Evolutionary conservation across 2,888 invertebrate species (phyloP), one percentile per base, ranked within the genome.

Genomic region (Habrosyne pyritoides): DNA sequence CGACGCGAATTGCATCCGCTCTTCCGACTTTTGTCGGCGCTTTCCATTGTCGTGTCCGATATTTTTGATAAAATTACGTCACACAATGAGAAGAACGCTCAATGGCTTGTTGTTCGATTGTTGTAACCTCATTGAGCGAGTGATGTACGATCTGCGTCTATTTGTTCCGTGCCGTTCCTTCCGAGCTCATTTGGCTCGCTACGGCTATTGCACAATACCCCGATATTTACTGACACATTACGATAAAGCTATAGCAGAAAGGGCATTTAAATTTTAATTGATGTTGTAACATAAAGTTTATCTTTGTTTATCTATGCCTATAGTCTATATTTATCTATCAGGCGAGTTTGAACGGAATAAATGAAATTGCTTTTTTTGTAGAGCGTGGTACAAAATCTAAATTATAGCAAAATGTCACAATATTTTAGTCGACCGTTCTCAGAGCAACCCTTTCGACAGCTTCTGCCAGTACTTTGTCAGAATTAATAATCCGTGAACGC

Each of bases 61-160:
- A 87, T 91, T 89, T 90, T 92, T 92, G 90, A 91, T 92, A 83
- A 91, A 89, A 91, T 91, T 91, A 92, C 89, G 82, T 85, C 81
- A 84, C 80, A 91, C 89, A 91, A 92, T 85, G 73, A 74, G 71
- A 70, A 68, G 74, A 77, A 71, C 77, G 82, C 83, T 86, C 84
- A 80, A 87, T 85, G 75, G 84, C 84, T 83, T 90, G 90, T 91
- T 91, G 88, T 87, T 73, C 85, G 81, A 90, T 91, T 91, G 91
- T 92, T 85, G 84, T 81, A 78, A 75, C 72, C 84, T 90, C 86
- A 91, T 92, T 90, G 89, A 89, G 68, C 77, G 84, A 83, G 83
- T 91, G 91, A 92, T 89, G 84, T 84, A 91, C 87, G 83, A 76
- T 76, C 68, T 67, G 65, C 67, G 71, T 64, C 71, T 68, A 66